Evolutionary conservation across 2,113 vertebrate genomes (phyloP), one percentile per base, ranked within the genome.

Genomic region (Cryptotis parvus): DNA sequence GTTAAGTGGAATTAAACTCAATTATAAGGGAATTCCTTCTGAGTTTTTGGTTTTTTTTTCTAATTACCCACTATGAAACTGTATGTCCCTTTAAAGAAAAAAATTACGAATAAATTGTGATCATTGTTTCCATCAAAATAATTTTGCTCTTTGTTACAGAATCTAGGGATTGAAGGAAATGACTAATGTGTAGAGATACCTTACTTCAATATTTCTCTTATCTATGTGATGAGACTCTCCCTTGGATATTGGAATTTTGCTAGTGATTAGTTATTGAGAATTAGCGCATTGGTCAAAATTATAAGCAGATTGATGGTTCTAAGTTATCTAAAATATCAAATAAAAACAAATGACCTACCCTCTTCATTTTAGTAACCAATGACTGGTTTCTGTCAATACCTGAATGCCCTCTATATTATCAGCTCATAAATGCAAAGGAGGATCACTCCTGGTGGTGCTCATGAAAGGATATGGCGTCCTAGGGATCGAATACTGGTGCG

Each of bases 401-500:
- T n/a, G 24, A 8, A 3, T 39, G 37, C 1, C 77, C 2, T 81
- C 24, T 63, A 26, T 55, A 26, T 69, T 79, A 11, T 35, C 63
- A 84, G n/a, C 31, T 66, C 22, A 77, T 43, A 58, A 63, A 77
- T 68, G 77, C 39, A 78, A 81, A 87, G n/a, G n/a, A n/a, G n/a
- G n/a, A n/a, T n/a, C n/a, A n/a, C n/a, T n/a, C n/a, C n/a, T n/a
- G n/a, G n/a, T n/a, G n/a, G n/a, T n/a, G n/a, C n/a, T n/a, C n/a
- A n/a, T n/a, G n/a, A n/a, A n/a, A n/a, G n/a, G n/a, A n/a, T n/a
- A n/a, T n/a, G n/a, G n/a, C n/a, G n/a, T n/a, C n/a, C n/a, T n/a
- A n/a, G n/a, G n/a, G n/a, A n/a, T n/a, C n/a, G n/a, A n/a, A n/a
- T n/a, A n/a, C n/a, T n/a, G n/a, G n/a, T n/a, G n/a, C n/a, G n/a